These are phyloP conservation scores for Ptychochromis oligacanthus DNA, from an alignment of 2,113 vertebrate species.

Conservation along the genomic window DNA sequence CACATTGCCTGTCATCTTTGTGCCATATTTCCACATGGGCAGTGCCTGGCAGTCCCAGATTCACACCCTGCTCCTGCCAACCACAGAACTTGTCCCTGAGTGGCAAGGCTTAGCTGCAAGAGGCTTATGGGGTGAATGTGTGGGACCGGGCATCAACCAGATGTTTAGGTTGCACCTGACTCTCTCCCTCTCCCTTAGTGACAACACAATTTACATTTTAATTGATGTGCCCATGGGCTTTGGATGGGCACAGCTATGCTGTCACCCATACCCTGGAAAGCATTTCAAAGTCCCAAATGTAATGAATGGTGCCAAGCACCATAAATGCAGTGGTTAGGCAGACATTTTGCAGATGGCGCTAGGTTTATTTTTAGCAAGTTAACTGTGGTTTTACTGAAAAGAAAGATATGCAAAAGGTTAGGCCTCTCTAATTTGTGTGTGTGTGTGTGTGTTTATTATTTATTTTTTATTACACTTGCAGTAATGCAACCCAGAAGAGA, in stretches of 20 bases:
- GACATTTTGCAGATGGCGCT: slow-evolving; percentile 40
- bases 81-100: slow-evolving; percentile 52
- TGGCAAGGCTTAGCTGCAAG: slow-evolving; percentile 48
- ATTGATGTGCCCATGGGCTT: slow-evolving; percentile 65
- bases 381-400: slow-evolving; percentile 6
- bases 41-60: slow-evolving; percentile 56
- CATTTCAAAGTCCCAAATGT: slow-evolving; percentile 53
- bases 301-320: slow-evolving; percentile 38
- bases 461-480: background rate
- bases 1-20: slow-evolving; percentile 66
- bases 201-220: slow-evolving; percentile 71
- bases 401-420: slow-evolving; percentile 1
- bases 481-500: background rate
- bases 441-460: accelerated
- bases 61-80: slow-evolving; percentile 61
- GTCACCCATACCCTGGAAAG: slow-evolving; percentile 45
- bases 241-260: slow-evolving; percentile 58
- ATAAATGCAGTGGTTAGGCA: slow-evolving; percentile 53
- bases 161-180: slow-evolving; percentile 72
- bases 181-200: slow-evolving; percentile 36
- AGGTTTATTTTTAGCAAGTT: slow-evolving; percentile 51
- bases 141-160: slow-evolving; percentile 68
- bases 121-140: slow-evolving; percentile 58
- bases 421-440: background rate
- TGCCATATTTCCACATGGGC: slow-evolving; percentile 64